Evolutionary conservation across 2,888 invertebrate species (phyloP).

Genomic region (Cosmorhoe ocellata): DNA sequence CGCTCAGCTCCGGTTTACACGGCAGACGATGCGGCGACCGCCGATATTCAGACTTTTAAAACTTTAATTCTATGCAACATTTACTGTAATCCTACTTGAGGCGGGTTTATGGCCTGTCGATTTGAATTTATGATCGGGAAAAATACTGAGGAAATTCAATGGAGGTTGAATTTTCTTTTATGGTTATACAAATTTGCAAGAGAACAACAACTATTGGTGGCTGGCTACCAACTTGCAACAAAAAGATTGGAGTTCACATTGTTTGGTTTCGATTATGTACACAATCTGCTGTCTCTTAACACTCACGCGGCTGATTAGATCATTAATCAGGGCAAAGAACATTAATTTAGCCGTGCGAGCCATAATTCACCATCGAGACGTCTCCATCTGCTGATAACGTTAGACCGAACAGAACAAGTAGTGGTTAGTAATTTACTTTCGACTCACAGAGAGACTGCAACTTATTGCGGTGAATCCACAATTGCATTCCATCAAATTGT

Average conservation of each 20-base stretch:
- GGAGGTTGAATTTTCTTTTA: neutral
- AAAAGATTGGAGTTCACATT: neutral
- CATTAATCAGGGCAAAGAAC: constrained; percentile 39
- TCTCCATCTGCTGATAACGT: constrained; percentile 27
- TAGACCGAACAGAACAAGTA: constrained; percentile 32
- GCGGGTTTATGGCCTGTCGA: constrained; percentile 26
- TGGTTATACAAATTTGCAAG: no score
- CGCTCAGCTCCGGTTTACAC: constrained; percentile 56
- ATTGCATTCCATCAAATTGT: constrained; percentile 31
- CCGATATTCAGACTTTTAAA: constrained; percentile 37
- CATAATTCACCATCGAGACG: constrained; percentile 36
- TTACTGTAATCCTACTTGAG: constrained; percentile 26
- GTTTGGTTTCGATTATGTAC: neutral
- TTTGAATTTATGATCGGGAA: constrained; percentile 31
- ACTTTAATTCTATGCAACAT: constrained; percentile 35
- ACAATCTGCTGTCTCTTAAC: constrained; percentile 15
- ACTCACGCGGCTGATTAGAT: constrained; percentile 24
- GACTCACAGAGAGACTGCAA: constrained; percentile 29
- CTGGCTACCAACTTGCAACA: neutral
- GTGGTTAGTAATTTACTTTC: constrained; percentile 32
- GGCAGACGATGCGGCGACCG: constrained; percentile 48
- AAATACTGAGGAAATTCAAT: constrained; percentile 8
- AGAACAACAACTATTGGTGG: no score
- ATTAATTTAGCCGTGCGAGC: constrained; percentile 32
- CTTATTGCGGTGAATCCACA: constrained; percentile 45